Evolutionary conservation across 2,797 vertebrate species (phyloP), one percentile per base, ranked within the genome.

Genomic region (Propithecus deckenii): DNA sequence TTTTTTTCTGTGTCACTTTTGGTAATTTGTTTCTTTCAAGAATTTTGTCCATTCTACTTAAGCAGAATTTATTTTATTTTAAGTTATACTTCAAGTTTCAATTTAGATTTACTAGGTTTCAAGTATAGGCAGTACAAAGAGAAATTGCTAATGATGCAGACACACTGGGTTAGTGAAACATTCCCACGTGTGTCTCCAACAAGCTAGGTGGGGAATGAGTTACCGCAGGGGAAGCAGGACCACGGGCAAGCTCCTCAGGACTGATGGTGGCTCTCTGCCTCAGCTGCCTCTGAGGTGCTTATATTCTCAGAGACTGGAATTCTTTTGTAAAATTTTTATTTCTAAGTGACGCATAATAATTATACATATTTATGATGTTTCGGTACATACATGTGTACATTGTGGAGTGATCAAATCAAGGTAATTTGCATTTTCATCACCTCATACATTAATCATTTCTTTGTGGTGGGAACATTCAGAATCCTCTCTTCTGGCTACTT

Each of bases 161-260:
- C 13, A 14, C 13, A 20, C 10, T 35, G 10, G 46, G 6, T n/a
- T 18, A 55, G 43, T 32, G 52, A 12, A 55, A 38, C 30, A 86
- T 23, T 57, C 9, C 23, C 9, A 30, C 2, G 5, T 20, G 23
- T 23, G 57, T 43, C 17, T 5, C 52, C 17, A 35, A 35, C 6
- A 43, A 65, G 28, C 46, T 55, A 63, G 46, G n/a, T 18, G 5
- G 30, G 15, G 23, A n/a, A 9, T 28, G n/a, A 59, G 14, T 69
- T 48, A 48, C n/a, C 20, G 4, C 6, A n/a, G 1, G 17, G 4
- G 5, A 1, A 2, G 4, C 12, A 57, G 35, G 22, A 35, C 35
- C n/a, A 30, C 5, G 20, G 46, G 9, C 6, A n/a, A 20, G 8
- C 32, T 50, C 7, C 5, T 78, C n/a, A 52, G 22, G 41, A 63